Evolutionary conservation across 2,888 invertebrate species (phyloP).

Genomic region (Myopa testacea): DNA sequence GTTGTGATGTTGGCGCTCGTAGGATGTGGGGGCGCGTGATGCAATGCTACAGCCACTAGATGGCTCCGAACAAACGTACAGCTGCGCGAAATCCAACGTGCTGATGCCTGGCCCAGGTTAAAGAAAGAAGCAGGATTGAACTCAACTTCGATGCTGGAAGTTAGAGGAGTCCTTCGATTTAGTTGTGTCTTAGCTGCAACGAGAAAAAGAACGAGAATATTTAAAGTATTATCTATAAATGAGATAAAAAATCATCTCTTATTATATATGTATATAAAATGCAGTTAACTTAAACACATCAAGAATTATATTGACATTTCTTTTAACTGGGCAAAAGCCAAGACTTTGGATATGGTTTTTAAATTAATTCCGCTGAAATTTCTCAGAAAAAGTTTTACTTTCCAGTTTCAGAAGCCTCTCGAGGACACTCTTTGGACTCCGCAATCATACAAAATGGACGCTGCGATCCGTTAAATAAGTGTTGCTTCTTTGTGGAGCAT

Average conservation of each 20-base stretch:
- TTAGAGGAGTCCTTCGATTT: not conserved
- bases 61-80: constrained; percentile 68
- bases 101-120: constrained; percentile 48
- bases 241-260: not conserved
- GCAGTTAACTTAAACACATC: too few species aligned
- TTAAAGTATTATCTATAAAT: not conserved
- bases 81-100: constrained; percentile 69
- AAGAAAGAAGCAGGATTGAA: not conserved
- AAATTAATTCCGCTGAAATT: too few species aligned
- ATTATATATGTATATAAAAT: too few species aligned
- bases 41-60: constrained; percentile 63
- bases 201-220: not conserved
- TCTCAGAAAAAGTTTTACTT: too few species aligned
- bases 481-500: too few species aligned
- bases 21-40: constrained; percentile 47
- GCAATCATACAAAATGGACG: too few species aligned
- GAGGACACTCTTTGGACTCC: too few species aligned
- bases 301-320: too few species aligned
- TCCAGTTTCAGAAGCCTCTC: too few species aligned
- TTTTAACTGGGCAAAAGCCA: too few species aligned
- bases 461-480: too few species aligned
- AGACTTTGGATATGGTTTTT: too few species aligned
- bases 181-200: not conserved
- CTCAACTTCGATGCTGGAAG: not conserved
- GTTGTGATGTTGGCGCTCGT: constrained; percentile 51